Percentiles rank a stretch among this genome's conserved stretches.
These are phyloP conservation scores for Ischnus inquisitorius DNA, from an alignment of 2,888 invertebrate genomes.

Conservation along the genomic window DNA sequence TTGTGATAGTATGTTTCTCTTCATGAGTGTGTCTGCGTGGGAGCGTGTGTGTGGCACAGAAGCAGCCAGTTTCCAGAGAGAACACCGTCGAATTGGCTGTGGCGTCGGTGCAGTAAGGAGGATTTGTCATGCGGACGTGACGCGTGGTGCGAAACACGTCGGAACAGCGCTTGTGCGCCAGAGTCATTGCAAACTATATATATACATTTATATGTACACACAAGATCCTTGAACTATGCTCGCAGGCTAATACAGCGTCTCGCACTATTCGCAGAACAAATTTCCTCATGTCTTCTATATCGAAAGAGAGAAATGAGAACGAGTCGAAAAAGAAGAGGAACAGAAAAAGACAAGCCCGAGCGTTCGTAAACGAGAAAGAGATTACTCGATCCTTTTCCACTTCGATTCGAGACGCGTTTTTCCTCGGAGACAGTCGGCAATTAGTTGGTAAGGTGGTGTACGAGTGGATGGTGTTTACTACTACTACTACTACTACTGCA, in stretches of 20 bases:
- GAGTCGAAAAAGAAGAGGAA: conserved; percentile 14
- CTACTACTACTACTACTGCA: neutral
- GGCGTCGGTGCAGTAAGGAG: conserved; percentile 70
- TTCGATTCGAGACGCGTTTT: conserved; percentile 47
- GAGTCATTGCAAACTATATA: neutral
- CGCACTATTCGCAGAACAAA: conserved; percentile 35
- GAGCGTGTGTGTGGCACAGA: neutral
- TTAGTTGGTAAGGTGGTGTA: conserved; percentile 36
- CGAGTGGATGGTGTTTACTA: conserved; percentile 18
- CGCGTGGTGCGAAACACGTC: conserved; percentile 70
- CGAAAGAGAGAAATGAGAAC: conserved; percentile 2
- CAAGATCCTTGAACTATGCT: conserved; percentile 2
- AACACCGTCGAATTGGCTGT: conserved; percentile 68
- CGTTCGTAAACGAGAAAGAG: conserved; percentile 58
- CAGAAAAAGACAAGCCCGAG: conserved; percentile 3
- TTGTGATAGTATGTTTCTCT: conserved; percentile 16
- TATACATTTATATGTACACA: neutral
- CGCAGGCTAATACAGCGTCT: conserved; percentile 44
- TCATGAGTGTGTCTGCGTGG: neutral
- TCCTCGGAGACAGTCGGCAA: conserved; percentile 42
- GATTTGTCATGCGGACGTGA: conserved; percentile 81
- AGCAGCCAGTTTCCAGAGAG: conserved; percentile 22
- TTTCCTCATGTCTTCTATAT: conserved; percentile 11
- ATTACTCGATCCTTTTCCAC: conserved; percentile 65
- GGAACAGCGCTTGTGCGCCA: conserved; percentile 30